These are phyloP conservation scores for Salmo trutta DNA, from an alignment of 2,797 vertebrate species.

Conservation along the genomic window DNA sequence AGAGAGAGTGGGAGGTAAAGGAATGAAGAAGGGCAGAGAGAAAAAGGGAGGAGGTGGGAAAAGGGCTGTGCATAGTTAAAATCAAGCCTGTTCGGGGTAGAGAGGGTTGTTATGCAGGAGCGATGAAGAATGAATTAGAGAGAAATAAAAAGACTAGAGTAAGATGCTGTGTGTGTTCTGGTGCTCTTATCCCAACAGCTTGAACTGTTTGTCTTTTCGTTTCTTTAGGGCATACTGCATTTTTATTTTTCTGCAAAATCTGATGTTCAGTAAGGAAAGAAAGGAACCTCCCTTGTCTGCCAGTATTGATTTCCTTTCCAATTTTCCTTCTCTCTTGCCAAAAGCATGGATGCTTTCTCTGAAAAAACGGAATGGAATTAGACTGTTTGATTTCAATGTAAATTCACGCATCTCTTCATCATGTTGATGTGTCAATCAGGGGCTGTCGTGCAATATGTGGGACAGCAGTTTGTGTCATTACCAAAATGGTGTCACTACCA, in stretches of 20 bases:
- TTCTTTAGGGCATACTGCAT: slow-evolving; percentile 3
- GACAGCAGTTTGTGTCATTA: not conserved
- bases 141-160: slow-evolving; percentile 19
- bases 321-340: not conserved
- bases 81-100: not conserved
- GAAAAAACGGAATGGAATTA: not conserved
- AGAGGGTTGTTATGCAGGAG: not conserved
- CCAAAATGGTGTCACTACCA: not conserved
- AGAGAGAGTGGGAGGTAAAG: not conserved
- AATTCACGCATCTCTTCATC: not conserved
- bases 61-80: slow-evolving; percentile 7
- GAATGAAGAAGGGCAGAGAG: slow-evolving; percentile 5
- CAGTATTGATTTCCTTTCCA: not conserved
- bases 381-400: not conserved
- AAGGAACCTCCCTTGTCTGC: not conserved
- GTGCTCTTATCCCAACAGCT: slow-evolving; percentile 22
- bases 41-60: slow-evolving; percentile 9
- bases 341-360: not conserved
- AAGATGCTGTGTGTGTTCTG: slow-evolving; percentile 24
- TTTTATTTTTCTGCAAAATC: not conserved
- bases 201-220: slow-evolving; percentile 30
- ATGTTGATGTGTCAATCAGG: not conserved
- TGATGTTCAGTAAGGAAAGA: not conserved
- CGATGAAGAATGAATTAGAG: slow-evolving; percentile 31
- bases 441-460: not conserved